Evolutionary conservation across 2,113 vertebrate genomes (phyloP).

Genomic region (Triplophysa dalaica): DNA sequence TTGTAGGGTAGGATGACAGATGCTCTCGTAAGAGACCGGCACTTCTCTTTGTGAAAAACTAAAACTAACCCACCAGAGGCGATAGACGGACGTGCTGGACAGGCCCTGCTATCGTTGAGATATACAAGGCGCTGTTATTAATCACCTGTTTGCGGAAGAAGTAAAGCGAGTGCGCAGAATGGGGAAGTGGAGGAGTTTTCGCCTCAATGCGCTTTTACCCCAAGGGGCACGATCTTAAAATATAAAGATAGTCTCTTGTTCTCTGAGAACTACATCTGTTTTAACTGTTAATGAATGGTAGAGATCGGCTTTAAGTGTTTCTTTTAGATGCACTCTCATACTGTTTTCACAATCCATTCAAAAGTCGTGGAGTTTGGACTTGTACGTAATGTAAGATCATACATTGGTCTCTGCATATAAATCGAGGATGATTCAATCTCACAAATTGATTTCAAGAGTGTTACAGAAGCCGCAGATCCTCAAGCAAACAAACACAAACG

Average conservation of each 20-base stretch:
- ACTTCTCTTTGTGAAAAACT: neutral
- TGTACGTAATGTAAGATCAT: neutral
- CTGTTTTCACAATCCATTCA: neutral
- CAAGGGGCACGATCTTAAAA: neutral
- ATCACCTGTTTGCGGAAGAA: conserved; percentile 43
- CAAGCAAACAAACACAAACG: neutral
- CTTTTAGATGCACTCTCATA: neutral
- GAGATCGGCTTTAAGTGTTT: neutral
- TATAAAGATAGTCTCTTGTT: neutral
- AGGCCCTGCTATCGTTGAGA: neutral
- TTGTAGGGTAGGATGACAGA: neutral
- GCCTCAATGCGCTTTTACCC: neutral
- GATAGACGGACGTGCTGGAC: neutral
- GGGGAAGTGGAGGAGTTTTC: conserved; percentile 37
- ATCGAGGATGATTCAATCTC: too few species aligned
- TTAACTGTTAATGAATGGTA: neutral
- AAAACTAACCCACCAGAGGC: neutral
- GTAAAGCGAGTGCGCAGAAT: conserved; percentile 6
- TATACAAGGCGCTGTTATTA: conserved; percentile 9
- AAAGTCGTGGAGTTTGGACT: neutral
- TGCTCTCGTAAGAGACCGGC: too few species aligned
- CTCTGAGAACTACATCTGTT: neutral
- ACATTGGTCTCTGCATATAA: too few species aligned
- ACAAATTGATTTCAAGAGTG: neutral
- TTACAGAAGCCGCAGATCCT: neutral